Evolutionary conservation across 2,797 vertebrate genomes (phyloP).

Genomic region (Carapus acus): DNA sequence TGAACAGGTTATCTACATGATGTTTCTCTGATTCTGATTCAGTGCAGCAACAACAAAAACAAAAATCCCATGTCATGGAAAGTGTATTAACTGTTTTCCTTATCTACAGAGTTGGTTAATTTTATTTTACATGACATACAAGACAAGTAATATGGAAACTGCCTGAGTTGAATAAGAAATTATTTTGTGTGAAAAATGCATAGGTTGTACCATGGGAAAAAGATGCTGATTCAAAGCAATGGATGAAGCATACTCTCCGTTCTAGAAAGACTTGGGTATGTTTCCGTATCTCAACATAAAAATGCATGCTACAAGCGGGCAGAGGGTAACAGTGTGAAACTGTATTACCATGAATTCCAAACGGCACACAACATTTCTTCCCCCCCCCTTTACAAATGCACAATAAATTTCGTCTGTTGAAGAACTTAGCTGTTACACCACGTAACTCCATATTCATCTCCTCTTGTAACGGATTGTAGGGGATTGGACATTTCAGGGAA

Average conservation of each 20-base stretch:
- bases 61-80: background rate
- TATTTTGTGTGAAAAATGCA: slow-evolving; percentile 24
- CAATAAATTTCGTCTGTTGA: slow-evolving; percentile 13
- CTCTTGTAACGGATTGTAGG: slow-evolving; percentile 21
- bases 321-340: slow-evolving; percentile 21
- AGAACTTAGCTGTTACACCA: slow-evolving; percentile 20
- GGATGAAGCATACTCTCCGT: slow-evolving; percentile 5
- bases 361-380: too few relatives aligned
- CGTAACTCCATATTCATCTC: slow-evolving; percentile 34
- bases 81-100: background rate
- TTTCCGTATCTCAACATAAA: too few relatives aligned
- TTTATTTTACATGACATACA: background rate
- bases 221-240: slow-evolving; percentile 11
- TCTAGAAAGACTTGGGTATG: too few relatives aligned
- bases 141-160: slow-evolving; percentile 10
- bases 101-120: background rate
- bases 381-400: slow-evolving; percentile 14
- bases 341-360: slow-evolving; percentile 20
- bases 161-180: background rate
- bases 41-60: too few relatives aligned
- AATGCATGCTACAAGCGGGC: slow-evolving; percentile 32
- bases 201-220: slow-evolving; percentile 20
- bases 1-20: too few relatives aligned
- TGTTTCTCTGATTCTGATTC: too few relatives aligned
- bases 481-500: slow-evolving; percentile 41